Base-by-base conservation (phyloP, 2,797 vertebrate genomes). In the Gallinago solitaria region DNA sequence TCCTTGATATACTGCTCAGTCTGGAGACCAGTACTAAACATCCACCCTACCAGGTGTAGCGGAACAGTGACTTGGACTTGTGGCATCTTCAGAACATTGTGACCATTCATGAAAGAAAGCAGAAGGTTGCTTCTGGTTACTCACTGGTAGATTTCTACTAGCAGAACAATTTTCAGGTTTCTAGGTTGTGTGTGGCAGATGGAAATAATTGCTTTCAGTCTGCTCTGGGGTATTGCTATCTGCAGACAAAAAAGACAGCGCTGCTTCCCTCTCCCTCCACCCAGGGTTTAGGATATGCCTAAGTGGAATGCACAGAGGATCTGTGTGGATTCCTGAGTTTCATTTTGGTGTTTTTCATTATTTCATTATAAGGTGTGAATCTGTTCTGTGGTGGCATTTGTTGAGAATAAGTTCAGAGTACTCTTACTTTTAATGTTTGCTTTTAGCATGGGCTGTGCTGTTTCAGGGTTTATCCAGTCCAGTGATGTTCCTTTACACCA, bases 11-110 rank as follows among this genome's bases (percentile, higher is more conserved):
- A 69, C 97, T 96, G 48, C 79, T 85, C 77, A 85, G 69, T 90
- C 96, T 97, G 96, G 89, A 95, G 94, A 96, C 90, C 90, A 92
- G 81, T 89, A 81, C 79, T 83, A 65, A 93, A 89, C 33, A 68
- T 68, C 95, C 56, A 97, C 97, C 97, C 97, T 97, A 97, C 98
- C 98, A 98, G 97, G 96, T 89, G 39, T 10, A 97, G 96, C 96
- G 94, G 98, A 98, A 98, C 98, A 97, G 98, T 94, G 97, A 98
- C 97, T 97, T 98, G 93, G 96, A 97, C 94, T 73, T 80, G 67
- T 69, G 76, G 92, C 94, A 94, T 83, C 93, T 92, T 96, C 95
- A 95, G 77, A 98, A 96, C 91, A 81, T 89, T 97, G 95, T 97
- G 98, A 97, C 96, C 89, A 84, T 85, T 96, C 90, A 88, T 50